Evolutionary conservation across 1,140 invertebrate genomes (phyloP).

Genomic region (Dendrolimus kikuchii): DNA sequence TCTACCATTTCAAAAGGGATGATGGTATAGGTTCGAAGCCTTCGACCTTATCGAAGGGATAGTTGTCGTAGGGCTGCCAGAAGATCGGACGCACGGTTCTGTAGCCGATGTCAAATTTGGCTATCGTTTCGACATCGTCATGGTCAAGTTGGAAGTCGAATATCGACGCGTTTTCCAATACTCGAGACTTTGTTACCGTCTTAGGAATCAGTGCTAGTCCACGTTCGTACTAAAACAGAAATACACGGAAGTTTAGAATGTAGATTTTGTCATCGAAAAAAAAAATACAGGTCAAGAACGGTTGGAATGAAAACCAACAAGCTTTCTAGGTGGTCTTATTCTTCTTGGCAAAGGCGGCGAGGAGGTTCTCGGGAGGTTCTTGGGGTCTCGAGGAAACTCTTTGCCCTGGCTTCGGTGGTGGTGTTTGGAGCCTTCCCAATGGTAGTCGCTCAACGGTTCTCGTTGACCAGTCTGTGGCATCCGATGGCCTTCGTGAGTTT

Average conservation of each 20-base stretch:
- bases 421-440: too few species aligned
- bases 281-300: too few species aligned
- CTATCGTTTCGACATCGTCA: constrained; percentile 72
- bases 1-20: constrained; percentile 34
- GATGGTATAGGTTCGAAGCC: constrained; percentile 20
- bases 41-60: constrained; percentile 46
- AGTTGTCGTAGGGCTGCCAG: constrained; percentile 37
- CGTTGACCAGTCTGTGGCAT: too few species aligned
- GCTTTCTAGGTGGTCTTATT: too few species aligned
- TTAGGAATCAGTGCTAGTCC: constrained; percentile 84
- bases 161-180: constrained; percentile 80
- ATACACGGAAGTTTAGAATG: not conserved
- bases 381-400: too few species aligned
- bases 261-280: too few species aligned
- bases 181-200: constrained; percentile 79
- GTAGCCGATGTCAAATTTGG: constrained; percentile 39
- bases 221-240: constrained; percentile 75
- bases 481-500: too few species aligned
- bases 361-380: too few species aligned
- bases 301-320: too few species aligned
- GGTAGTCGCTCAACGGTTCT: too few species aligned
- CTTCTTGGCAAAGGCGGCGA: too few species aligned
- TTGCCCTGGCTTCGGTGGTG: too few species aligned
- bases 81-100: constrained; percentile 31
- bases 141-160: constrained; percentile 80